Evolutionary conservation across 2,113 vertebrate species (phyloP).

Genomic region (Pelecanus crispus): DNA sequence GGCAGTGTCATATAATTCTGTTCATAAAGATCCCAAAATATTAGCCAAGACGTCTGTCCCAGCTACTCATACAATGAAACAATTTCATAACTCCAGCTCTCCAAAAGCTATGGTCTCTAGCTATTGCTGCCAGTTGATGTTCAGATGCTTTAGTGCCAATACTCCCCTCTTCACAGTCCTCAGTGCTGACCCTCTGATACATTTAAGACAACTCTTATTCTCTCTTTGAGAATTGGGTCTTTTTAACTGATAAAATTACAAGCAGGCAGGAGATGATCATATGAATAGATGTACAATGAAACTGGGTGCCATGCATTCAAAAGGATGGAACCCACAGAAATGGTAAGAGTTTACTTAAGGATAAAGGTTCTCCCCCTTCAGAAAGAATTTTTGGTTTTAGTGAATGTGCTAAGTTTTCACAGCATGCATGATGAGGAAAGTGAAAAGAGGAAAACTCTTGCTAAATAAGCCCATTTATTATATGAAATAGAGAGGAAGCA

Average conservation of each 20-base stretch:
- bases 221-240: background rate
- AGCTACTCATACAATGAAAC: background rate
- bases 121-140: background rate
- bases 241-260: background rate
- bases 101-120: background rate
- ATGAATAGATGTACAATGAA: background rate
- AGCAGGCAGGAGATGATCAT: background rate
- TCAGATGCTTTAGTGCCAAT: background rate
- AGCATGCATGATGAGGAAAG: background rate
- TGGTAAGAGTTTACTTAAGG: background rate
- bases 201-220: background rate
- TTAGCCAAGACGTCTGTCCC: background rate
- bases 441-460: background rate
- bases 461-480: background rate
- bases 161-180: background rate
- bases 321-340: background rate
- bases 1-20: background rate
- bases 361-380: background rate
- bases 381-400: background rate
- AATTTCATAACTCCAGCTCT: background rate
- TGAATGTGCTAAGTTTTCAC: background rate
- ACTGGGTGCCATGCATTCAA: background rate
- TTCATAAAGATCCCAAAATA: background rate
- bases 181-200: background rate
- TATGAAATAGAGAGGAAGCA: background rate